These are phyloP conservation scores for Masticophis lateralis DNA, from an alignment of 2,797 vertebrate genomes.

Conservation along the genomic window DNA sequence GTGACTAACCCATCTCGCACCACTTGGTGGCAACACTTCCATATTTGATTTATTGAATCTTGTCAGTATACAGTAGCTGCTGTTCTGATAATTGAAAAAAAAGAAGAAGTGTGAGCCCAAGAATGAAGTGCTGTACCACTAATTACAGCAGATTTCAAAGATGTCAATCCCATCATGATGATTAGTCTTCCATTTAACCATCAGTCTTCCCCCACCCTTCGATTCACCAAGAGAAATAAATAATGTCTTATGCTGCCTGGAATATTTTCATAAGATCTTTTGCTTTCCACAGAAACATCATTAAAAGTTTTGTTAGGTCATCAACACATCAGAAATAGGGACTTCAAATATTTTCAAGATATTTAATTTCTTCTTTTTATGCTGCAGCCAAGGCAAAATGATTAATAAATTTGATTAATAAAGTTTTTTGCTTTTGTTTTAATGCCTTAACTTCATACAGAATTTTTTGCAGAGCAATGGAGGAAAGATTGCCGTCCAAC, in stretches of 20 bases:
- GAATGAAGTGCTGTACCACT: slow-evolving; percentile 25
- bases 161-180: slow-evolving; percentile 23
- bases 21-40: slow-evolving; percentile 77
- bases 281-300: neutral
- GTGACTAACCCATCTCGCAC: slow-evolving; percentile 62
- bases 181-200: slow-evolving; percentile 20
- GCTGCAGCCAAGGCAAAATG: slow-evolving; percentile 19
- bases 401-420: neutral
- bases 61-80: slow-evolving; percentile 32
- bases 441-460: neutral
- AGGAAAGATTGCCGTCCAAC: neutral
- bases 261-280: slow-evolving; percentile 28
- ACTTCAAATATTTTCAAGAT: slow-evolving; percentile 24
- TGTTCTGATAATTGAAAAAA: slow-evolving; percentile 50
- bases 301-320: slow-evolving; percentile 14
- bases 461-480: slow-evolving; percentile 16
- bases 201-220: neutral
- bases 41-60: slow-evolving; percentile 72
- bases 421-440: neutral
- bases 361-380: slow-evolving; percentile 26
- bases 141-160: slow-evolving; percentile 41
- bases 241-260: slow-evolving; percentile 30
- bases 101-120: slow-evolving; percentile 29
- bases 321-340: slow-evolving; percentile 17
- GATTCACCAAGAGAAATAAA: slow-evolving; percentile 22